These are phyloP conservation scores for Pectinophora gossypiella DNA, from an alignment of 1,140 invertebrate genomes.

Conservation along the genomic window DNA sequence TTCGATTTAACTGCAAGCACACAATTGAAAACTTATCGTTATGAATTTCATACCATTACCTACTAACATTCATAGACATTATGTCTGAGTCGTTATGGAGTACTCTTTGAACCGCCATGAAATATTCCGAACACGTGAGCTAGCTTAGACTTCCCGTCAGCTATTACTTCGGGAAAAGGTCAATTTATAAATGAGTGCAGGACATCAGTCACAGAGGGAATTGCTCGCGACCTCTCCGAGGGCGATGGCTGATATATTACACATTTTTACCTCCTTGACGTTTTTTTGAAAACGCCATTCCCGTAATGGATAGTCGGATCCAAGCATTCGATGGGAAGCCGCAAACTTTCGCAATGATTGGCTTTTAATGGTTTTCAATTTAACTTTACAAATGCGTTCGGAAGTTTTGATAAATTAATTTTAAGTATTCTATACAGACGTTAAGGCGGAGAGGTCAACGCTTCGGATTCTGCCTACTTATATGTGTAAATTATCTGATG, in stretches of 20 bases:
- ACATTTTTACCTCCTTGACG: slow-evolving; percentile 44
- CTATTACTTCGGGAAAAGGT: slow-evolving; percentile 16
- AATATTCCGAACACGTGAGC: too few species aligned
- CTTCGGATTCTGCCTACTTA: too few species aligned
- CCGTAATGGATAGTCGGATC: slow-evolving; percentile 41
- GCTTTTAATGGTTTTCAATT: slow-evolving; percentile 58
- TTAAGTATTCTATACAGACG: slow-evolving; percentile 21
- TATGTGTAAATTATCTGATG: too few species aligned
- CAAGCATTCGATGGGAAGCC: slow-evolving; percentile 31
- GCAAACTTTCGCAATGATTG: slow-evolving; percentile 46
- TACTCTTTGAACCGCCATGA: too few species aligned
- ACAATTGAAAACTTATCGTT: too few species aligned
- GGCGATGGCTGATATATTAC: slow-evolving; percentile 45
- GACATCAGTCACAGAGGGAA: slow-evolving; percentile 42
- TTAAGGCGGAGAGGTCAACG: too few species aligned
- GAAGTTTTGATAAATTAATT: slow-evolving; percentile 50
- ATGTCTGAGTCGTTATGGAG: too few species aligned
- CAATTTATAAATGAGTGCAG: slow-evolving; percentile 51
- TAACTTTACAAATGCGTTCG: slow-evolving; percentile 43
- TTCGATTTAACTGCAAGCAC: too few species aligned
- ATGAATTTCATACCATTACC: too few species aligned
- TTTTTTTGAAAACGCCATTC: slow-evolving; percentile 44
- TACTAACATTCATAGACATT: too few species aligned
- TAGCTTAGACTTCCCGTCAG: too few species aligned
- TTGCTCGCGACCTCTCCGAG: slow-evolving; percentile 17